Evolutionary conservation across 2,888 invertebrate genomes (phyloP).

Genomic region (Gastracanthus pulcherrimus): DNA sequence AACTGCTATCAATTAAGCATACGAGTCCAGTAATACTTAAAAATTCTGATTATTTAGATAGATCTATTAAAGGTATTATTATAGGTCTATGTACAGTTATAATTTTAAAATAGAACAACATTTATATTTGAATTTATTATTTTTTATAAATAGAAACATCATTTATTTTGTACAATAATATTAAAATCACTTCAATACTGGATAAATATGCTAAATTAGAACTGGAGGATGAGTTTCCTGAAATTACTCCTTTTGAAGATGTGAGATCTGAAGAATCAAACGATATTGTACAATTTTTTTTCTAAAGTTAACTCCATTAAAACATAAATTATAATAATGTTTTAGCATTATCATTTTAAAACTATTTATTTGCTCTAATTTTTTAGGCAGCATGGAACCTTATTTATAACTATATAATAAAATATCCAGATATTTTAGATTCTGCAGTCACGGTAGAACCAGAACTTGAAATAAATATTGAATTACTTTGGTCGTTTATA

Average conservation of each 20-base stretch:
- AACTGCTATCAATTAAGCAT: conserved; percentile 84
- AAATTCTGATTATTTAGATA: conserved; percentile 71
- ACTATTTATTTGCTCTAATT: no score
- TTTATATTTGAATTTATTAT: no score
- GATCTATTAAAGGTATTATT: conserved; percentile 78
- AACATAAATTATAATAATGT: no score
- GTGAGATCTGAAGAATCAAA: no score
- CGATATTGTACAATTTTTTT: not conserved
- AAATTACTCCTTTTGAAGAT: conserved; percentile 71
- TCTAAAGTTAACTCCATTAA: not conserved
- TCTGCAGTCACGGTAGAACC: conserved; percentile 79
- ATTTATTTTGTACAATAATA: conserved; percentile 89
- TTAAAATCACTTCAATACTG: conserved; percentile 84
- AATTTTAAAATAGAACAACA: conserved; percentile 23
- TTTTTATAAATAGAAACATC: conserved; percentile 80
- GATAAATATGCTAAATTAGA: conserved; percentile 82
- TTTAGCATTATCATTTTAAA: no score
- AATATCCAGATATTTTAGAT: conserved; percentile 82
- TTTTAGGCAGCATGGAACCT: conserved; percentile 89
- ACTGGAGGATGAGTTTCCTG: conserved; percentile 79
- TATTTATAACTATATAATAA: conserved; percentile 83
- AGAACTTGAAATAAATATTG: conserved; percentile 81
- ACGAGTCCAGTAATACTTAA: conserved; percentile 81
- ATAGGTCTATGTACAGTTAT: conserved; percentile 74
- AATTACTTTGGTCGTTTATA: conserved; percentile 83